Conservation (phyloP, 2,113 vertebrate genomes). For the Ailurus styani region DNA sequence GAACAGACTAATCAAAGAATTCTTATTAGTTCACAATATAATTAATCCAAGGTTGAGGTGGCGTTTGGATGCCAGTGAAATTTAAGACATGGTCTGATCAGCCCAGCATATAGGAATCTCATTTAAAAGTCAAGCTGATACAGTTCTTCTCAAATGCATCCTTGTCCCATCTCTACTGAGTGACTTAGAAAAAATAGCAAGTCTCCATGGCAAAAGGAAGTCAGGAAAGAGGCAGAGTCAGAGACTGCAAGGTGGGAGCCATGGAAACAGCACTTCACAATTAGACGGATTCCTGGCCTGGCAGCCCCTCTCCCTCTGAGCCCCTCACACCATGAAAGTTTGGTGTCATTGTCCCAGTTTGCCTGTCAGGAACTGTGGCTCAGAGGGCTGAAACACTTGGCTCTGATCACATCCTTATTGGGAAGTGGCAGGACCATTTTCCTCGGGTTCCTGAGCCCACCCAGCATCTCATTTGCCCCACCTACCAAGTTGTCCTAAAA, state of each 20-base stretch:
- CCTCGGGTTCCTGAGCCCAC: not conserved
- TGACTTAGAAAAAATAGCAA: not conserved
- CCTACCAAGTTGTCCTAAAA: not conserved
- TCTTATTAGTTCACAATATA: not conserved
- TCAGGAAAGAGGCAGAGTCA: not conserved
- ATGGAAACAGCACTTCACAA: not conserved
- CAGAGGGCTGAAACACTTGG: not conserved
- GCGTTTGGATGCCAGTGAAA: not conserved
- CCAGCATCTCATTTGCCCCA: not conserved
- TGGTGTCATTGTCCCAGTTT: not conserved
- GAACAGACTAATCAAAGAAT: not conserved
- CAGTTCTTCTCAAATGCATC: not conserved
- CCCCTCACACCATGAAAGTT: not conserved
- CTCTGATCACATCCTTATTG: not conserved
- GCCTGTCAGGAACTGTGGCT: not conserved
- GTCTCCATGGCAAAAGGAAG: not conserved
- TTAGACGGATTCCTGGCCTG: not conserved
- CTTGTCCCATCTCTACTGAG: not conserved
- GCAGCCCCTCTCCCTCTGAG: too few species aligned
- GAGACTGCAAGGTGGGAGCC: not conserved
- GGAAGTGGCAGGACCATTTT: not conserved
- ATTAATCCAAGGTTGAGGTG: not conserved
- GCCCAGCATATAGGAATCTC: not conserved
- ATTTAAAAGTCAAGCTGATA: not conserved
- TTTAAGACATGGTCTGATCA: not conserved